A percentile compares a stretch with the other conserved stretches of the same genome.
Conservation (phyloP, 2,113 vertebrate genomes). For the Ammodytes dubius region DNA sequence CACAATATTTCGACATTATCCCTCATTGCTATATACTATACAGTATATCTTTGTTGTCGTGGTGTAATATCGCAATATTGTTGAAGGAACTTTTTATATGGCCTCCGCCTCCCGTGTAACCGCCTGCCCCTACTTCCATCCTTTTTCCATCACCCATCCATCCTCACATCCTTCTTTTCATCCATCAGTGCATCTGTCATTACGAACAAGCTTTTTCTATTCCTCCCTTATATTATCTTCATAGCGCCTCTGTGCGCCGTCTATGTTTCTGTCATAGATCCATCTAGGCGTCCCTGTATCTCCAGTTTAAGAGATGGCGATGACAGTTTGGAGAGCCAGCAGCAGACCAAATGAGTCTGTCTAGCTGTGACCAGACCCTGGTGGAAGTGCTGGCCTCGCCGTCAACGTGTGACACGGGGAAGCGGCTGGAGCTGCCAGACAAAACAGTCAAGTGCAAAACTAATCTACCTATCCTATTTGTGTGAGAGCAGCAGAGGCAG, state of each 20-base stretch:
- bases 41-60: neutral
- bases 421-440: conserved; percentile 63
- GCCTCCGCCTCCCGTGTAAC: neutral
- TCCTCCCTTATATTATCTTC: neutral
- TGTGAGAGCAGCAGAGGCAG: conserved; percentile 65
- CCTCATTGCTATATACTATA: neutral
- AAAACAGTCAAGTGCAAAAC: conserved; percentile 78
- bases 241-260: conserved; percentile 4
- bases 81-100: neutral
- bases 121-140: neutral
- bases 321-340: conserved; percentile 32
- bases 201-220: neutral
- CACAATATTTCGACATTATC: neutral
- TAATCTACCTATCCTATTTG: conserved; percentile 80
- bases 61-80: neutral
- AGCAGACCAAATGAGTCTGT: conserved; percentile 43
- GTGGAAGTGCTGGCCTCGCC: conserved; percentile 46
- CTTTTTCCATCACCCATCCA: conserved; percentile 6
- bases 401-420: conserved; percentile 53
- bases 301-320: conserved; percentile 1
- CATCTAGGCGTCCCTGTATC: conserved; percentile 11
- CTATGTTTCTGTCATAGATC: conserved; percentile 15
- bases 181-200: conserved; percentile 27
- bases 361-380: conserved; percentile 44
- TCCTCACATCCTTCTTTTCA: conserved; percentile 33